Base-by-base conservation (phyloP, 1,140 invertebrate species). In the Drosophila saltans region DNA sequence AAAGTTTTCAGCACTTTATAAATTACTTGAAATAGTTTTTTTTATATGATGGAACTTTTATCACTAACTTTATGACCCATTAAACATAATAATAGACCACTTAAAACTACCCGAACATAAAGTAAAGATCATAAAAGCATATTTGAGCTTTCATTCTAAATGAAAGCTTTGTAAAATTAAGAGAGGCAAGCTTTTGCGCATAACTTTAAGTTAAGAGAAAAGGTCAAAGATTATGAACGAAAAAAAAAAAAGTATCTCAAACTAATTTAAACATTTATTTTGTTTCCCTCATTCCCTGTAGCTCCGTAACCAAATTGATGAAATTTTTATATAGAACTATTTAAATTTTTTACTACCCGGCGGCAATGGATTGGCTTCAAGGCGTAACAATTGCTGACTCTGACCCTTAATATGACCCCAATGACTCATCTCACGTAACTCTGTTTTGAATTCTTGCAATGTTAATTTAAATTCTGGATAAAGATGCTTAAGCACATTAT, bases 331-430 rank as follows among this genome's bases (percentile, higher is more conserved):
- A 21, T 11, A 2, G 30, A 5, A 6, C 21, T 86, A 90, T 9
- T 72, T 43, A 1, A 69, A 40, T 16, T 90, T 81, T n/a, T 76
- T 77, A 21, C 59, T 61, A 8, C 78, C 82, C 26, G 93, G 94
- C 0, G 92, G 88, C 63, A 93, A 2, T 0, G 78, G 62, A 75
- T 92, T 92, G 10, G 62, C 59, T 0, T 74, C 75, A 0, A 70
- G 93, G 62, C 94, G 94, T 8, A 94, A 75, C 41, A 96, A 85
- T 82, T 96, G 95, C 69, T 93, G 81, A 69, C 95, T 95, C 68
- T 96, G 95, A 1, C 96, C 96, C 66, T 94, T 93, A 1, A 95
- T 84, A 33, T 96, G 91, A 24, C 95, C 93, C 88, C 94, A 93
- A 58, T 94, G 93, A 1, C 94, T 94, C 1, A 92, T 93, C 48